Conservation (phyloP, 1,140 invertebrate genomes). For the Platyura marginata region DNA sequence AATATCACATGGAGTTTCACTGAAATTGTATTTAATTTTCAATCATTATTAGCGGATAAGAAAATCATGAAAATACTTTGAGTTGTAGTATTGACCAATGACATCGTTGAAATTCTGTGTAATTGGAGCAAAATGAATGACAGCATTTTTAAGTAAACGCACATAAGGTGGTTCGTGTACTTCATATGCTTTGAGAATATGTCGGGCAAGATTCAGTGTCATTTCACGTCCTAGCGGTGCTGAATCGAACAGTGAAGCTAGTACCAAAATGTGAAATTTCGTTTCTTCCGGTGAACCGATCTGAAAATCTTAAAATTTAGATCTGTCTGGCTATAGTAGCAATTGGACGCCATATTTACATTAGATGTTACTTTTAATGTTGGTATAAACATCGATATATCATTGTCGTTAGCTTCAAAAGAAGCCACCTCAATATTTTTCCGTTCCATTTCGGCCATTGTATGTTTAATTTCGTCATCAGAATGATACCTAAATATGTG, state of each 20-base stretch:
- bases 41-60: too few relatives aligned
- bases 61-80: too few relatives aligned
- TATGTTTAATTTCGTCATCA: constrained; percentile 38
- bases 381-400: constrained; percentile 11
- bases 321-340: not conserved
- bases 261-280: constrained; percentile 61
- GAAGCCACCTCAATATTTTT: constrained; percentile 37
- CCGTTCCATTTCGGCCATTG: constrained; percentile 44
- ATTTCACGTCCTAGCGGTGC: constrained; percentile 74
- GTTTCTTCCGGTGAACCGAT: constrained; percentile 51
- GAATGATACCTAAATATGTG: constrained; percentile 31
- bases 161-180: constrained; percentile 41
- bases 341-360: constrained; percentile 9
- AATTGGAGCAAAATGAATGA: constrained; percentile 62
- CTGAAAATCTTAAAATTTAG: constrained; percentile 22
- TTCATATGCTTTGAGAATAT: constrained; percentile 51
- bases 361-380: constrained; percentile 19
- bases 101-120: constrained; percentile 12
- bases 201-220: constrained; percentile 58
- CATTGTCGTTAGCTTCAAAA: constrained; percentile 38
- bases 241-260: constrained; percentile 68
- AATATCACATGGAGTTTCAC: constrained; percentile 18
- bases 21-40: constrained; percentile 4
- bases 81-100: constrained; percentile 11
- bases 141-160: constrained; percentile 43